Conservation (phyloP, 2,113 vertebrate species). For the Centrocercus urophasianus region DNA sequence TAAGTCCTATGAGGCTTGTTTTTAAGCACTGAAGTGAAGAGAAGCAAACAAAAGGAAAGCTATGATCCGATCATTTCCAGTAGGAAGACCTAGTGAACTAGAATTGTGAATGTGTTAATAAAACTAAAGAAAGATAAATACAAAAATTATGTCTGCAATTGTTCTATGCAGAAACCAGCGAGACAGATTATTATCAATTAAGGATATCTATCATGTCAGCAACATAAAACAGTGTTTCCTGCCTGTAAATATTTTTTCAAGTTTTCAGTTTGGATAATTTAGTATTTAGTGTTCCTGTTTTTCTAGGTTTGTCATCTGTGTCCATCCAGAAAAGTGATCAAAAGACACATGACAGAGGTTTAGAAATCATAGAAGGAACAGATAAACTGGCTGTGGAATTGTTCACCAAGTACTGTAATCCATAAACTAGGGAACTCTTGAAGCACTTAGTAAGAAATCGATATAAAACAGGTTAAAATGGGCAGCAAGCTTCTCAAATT, state of each 20-base stretch:
- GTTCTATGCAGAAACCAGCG: background rate
- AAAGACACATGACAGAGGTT: background rate
- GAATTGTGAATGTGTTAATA: background rate
- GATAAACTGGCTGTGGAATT: background rate
- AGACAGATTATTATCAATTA: background rate
- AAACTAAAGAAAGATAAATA: background rate
- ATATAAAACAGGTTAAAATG: background rate
- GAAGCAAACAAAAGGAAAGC: background rate
- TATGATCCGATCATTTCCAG: background rate
- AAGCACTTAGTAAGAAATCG: background rate
- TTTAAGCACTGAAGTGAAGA: background rate
- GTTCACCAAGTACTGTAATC: background rate
- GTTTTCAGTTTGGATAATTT: background rate
- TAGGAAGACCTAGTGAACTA: background rate
- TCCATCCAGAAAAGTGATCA: background rate
- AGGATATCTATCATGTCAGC: background rate
- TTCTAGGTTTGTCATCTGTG: background rate
- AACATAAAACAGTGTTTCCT: background rate
- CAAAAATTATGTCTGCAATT: background rate
- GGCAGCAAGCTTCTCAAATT: background rate
- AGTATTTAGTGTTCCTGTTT: background rate
- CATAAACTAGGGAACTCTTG: background rate
- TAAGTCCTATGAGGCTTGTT: background rate
- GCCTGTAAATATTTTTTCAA: background rate
- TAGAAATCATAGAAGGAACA: background rate